Percentiles rank a stretch among this genome's conserved stretches.
Conservation (phyloP, 2,113 vertebrate genomes). For the Antechinus stuartii region DNA sequence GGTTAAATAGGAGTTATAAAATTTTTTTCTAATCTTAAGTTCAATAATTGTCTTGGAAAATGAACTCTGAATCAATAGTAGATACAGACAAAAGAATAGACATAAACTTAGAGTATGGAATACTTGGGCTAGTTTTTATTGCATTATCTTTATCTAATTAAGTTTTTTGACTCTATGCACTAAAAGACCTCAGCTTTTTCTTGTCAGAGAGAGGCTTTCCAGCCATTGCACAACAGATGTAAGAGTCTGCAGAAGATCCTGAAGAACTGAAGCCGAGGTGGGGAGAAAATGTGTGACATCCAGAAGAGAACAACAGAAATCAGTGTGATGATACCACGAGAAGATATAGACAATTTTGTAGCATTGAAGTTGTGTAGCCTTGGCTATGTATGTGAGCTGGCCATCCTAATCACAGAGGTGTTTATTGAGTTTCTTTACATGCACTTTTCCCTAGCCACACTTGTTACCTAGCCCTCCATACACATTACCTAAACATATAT, state of each 20-base stretch:
- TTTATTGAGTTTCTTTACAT: not conserved
- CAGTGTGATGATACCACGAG: not conserved
- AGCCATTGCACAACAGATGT: not conserved
- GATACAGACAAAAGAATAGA: not conserved
- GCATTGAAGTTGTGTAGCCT: not conserved
- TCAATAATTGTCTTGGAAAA: not conserved
- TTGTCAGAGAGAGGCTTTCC: not conserved
- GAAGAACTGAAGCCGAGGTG: not conserved
- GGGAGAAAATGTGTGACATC: not conserved
- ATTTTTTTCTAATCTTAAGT: not conserved
- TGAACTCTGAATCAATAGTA: not conserved
- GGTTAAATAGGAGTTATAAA: not conserved
- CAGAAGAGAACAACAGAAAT: not conserved
- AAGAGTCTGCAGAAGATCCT: not conserved
- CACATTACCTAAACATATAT: not conserved
- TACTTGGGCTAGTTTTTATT: not conserved
- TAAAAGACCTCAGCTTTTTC: not conserved
- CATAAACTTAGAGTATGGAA: not conserved
- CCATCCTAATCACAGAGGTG: not conserved
- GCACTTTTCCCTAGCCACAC: not conserved
- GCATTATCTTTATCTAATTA: not conserved
- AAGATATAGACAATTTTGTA: not conserved
- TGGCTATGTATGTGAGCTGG: not conserved
- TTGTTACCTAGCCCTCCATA: not conserved
- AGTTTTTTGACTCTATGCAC: not conserved